Conservation (phyloP, 2,113 vertebrate species). For the Peucedramus taeniatus region DNA sequence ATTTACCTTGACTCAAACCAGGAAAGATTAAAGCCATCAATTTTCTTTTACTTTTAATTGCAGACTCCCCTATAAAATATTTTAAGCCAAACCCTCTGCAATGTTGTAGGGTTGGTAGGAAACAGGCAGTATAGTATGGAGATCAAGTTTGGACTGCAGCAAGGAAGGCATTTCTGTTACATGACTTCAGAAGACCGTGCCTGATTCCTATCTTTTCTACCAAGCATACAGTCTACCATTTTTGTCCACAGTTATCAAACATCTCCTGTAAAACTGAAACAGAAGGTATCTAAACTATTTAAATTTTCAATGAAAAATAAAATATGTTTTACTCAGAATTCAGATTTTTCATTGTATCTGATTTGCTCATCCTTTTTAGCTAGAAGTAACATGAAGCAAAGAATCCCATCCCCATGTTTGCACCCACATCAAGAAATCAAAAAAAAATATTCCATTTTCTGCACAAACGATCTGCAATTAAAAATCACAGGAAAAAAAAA, state of each 20-base stretch:
- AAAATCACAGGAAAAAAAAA: neutral
- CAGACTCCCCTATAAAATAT: neutral
- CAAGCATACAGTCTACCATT: neutral
- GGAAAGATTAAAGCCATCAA: neutral
- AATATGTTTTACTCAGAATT: neutral
- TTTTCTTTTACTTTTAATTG: neutral
- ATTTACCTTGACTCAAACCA: neutral
- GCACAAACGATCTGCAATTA: neutral
- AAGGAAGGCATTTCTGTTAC: neutral
- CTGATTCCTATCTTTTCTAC: neutral
- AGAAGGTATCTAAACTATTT: neutral
- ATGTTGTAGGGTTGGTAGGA: neutral
- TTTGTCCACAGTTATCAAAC: neutral
- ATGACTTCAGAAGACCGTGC: neutral
- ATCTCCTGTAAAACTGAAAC: neutral
- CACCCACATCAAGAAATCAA: neutral
- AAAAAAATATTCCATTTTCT: neutral
- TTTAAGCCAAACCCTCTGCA: neutral
- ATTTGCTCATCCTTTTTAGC: neutral
- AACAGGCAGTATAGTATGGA: neutral
- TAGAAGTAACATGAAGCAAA: neutral
- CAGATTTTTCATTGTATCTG: neutral
- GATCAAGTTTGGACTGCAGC: neutral
- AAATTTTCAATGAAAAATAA: neutral
- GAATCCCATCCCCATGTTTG: neutral